Evolutionary conservation across 2,797 vertebrate species (phyloP), one percentile per base, ranked within the genome.

Genomic region (Anolis apletophallus): DNA sequence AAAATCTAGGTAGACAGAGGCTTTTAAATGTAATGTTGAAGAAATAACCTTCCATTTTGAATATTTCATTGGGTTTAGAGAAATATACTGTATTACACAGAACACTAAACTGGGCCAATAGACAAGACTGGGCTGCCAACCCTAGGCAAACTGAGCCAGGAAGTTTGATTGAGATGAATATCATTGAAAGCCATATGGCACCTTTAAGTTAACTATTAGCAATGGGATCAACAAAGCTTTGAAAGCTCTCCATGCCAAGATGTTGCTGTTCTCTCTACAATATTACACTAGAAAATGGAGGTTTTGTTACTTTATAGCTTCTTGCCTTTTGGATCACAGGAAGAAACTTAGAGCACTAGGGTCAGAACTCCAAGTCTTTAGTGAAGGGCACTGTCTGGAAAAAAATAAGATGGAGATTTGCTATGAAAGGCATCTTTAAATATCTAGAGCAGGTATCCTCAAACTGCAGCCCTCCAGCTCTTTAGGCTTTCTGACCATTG

Each of bases 1-100:
- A 74, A 76, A 85, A 85, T 90, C 90, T 91, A 9, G 0, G 10
- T 26, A 85, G 14, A 26, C 57, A 36, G 5, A 78, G 34, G n/a
- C 4, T 23, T 83, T 32, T 73, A 8, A 1, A 86, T 54, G n/a
- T 80, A 13, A 23, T 68, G 50, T 26, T 23, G 1, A 36, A 11
- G 71, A 36, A 59, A 6, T 2, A 0, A 1, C 55, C 52, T 68
- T 59, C 82, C 8, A 57, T 61, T 81, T 34, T 16, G 55, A 29
- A 88, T 2, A 0, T 81, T 36, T 80, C 81, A 73, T 40, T 46
- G 9, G 34, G 8, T 68, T 16, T 59, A 6, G 10, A 76, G 80
- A 17, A 40, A 14, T 73, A 1, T n/a, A n/a, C n/a, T n/a, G n/a
- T n/a, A n/a, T 21, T 21, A 17, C 34, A 68, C 16, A 34, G 61